A percentile compares a stretch with the other conserved stretches of the same genome.
Conservation (phyloP, 2,888 invertebrate genomes). For the Leptarthrus brevirostris region DNA sequence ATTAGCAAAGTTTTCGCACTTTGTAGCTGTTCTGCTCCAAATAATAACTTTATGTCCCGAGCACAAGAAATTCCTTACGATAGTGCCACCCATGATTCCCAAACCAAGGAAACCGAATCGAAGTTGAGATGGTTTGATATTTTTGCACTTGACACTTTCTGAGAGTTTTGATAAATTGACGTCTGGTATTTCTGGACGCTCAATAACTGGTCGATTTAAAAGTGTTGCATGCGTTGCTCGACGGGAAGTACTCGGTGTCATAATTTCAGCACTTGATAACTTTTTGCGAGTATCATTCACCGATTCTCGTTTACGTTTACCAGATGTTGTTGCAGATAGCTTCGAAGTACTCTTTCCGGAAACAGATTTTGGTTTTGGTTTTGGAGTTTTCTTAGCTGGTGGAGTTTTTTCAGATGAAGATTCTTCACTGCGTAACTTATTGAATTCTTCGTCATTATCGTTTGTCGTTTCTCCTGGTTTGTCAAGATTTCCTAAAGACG, state of each 20-base stretch:
- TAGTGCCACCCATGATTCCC: constrained; percentile 94
- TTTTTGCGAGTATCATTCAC: constrained; percentile 66
- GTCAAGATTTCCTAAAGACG: constrained; percentile 56
- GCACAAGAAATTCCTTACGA: constrained; percentile 93
- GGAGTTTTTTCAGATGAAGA: constrained; percentile 55
- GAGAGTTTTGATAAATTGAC: constrained; percentile 82
- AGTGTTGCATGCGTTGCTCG: constrained; percentile 63
- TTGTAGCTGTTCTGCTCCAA: constrained; percentile 92
- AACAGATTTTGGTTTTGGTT: constrained; percentile 54
- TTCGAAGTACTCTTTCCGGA: constrained; percentile 55
- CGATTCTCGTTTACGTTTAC: constrained; percentile 68
- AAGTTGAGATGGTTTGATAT: constrained; percentile 85
- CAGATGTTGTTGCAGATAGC: constrained; percentile 24
- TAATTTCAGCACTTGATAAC: constrained; percentile 54
- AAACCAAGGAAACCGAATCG: constrained; percentile 95
- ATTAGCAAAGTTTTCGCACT: constrained; percentile 84
- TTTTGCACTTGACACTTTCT: constrained; percentile 82
- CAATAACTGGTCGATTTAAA: constrained; percentile 64
- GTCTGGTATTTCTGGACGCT: constrained; percentile 77
- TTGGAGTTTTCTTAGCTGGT: constrained; percentile 54
- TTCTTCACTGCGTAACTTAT: constrained; percentile 71
- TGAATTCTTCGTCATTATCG: constrained; percentile 77
- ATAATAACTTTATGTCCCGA: constrained; percentile 93
- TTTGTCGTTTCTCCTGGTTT: constrained; percentile 52
- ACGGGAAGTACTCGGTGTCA: constrained; percentile 56